Evolutionary conservation across 2,888 invertebrate species (phyloP).

Genomic region (Pristionchus mayeri): DNA sequence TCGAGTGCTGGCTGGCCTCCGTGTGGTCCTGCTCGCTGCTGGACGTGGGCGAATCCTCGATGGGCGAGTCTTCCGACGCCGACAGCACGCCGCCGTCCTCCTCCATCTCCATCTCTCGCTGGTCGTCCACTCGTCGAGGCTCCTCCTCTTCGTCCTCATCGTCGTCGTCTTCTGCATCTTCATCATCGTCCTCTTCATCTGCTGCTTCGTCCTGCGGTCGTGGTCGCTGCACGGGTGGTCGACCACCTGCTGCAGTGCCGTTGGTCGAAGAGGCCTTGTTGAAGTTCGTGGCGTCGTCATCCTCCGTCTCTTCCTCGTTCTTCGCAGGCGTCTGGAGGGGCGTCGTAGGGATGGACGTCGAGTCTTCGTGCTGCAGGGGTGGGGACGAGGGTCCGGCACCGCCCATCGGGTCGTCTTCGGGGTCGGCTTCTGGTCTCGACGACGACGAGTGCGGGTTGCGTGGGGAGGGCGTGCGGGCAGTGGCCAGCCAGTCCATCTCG

Average conservation of each 20-base stretch:
- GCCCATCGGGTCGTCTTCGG: neutral
- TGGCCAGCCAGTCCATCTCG: neutral
- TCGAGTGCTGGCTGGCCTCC: no score
- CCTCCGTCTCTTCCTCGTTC: neutral
- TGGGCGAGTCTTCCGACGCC: neutral
- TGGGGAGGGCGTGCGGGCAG: conserved; percentile 37
- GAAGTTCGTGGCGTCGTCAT: neutral
- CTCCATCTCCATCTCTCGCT: neutral
- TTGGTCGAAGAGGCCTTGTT: neutral
- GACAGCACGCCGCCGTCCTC: neutral
- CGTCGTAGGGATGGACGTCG: neutral
- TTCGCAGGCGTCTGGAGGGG: neutral
- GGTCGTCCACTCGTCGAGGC: no score
- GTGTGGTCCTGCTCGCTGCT: neutral
- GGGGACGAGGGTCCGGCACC: neutral
- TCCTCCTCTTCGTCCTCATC: neutral
- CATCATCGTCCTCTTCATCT: neutral
- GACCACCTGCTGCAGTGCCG: no score
- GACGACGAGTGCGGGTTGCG: neutral
- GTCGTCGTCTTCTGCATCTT: no score
- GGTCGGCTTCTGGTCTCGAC: neutral
- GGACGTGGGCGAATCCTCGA: neutral
- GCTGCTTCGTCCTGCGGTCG: neutral
- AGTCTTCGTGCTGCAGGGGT: conserved; percentile 35
- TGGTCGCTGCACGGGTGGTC: neutral